Conservation (phyloP, 2,888 invertebrate genomes). For the Pantelozetes paolii region DNA sequence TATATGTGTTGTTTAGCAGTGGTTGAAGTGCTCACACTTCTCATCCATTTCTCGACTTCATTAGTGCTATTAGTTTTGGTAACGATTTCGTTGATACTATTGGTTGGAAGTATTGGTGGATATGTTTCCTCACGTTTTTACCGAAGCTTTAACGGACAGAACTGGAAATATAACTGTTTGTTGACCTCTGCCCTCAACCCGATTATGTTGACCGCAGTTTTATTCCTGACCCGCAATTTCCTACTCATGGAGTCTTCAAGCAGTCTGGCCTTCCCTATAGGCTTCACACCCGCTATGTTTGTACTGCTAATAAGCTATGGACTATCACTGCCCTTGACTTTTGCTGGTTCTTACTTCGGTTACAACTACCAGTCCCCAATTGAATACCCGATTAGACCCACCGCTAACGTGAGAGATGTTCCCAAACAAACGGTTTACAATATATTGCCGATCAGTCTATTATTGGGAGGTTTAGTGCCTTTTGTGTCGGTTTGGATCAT, state of each 20-base stretch:
- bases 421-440: constrained; percentile 21
- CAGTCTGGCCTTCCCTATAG: constrained; percentile 19
- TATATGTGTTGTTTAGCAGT: constrained; percentile 32
- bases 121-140: constrained; percentile 33
- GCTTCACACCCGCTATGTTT: constrained; percentile 17
- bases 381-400: constrained; percentile 35
- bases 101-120: constrained; percentile 33
- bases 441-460: background rate
- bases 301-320: constrained; percentile 23
- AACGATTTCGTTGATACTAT: constrained; percentile 1
- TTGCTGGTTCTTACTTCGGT: constrained; percentile 14
- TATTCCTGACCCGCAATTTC: constrained; percentile 35
- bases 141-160: constrained; percentile 30
- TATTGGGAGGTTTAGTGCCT: constrained; percentile 28
- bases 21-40: constrained; percentile 24
- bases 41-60: constrained; percentile 28
- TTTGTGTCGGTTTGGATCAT: constrained; percentile 28
- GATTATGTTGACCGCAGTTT: constrained; percentile 20
- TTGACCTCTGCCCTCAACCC: constrained; percentile 26
- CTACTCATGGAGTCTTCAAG: background rate
- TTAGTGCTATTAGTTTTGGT: constrained; percentile 18
- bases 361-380: constrained; percentile 21
- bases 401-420: constrained; percentile 27
- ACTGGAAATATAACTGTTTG: constrained; percentile 32
- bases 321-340: constrained; percentile 24